A percentile compares a stretch with the other conserved stretches of the same genome.
Evolutionary conservation across 2,797 vertebrate species (phyloP).

Genomic region (Pantherophis alleghaniensis): DNA sequence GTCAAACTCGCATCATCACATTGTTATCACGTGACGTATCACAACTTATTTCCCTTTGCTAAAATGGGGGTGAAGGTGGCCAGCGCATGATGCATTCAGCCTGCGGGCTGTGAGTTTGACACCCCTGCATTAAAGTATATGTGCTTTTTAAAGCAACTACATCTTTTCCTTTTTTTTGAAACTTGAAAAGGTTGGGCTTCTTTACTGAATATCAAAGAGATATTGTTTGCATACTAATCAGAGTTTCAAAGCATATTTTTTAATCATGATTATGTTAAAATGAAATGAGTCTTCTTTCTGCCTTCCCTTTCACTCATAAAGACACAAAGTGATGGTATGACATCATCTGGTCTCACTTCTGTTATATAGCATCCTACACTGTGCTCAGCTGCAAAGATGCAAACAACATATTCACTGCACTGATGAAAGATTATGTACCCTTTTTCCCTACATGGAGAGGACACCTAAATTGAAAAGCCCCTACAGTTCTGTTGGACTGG

Average conservation of each 20-base stretch:
- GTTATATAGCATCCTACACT: not conserved
- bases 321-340: not conserved
- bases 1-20: too few relatives aligned
- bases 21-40: too few relatives aligned
- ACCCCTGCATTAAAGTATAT: not conserved
- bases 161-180: not conserved
- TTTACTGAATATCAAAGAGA: not conserved
- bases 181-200: not conserved
- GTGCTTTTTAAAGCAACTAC: not conserved
- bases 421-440: not conserved
- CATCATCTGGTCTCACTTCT: not conserved
- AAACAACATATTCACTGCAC: not conserved
- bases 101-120: too few relatives aligned
- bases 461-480: not conserved
- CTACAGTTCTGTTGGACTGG: not conserved
- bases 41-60: too few relatives aligned
- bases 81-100: too few relatives aligned
- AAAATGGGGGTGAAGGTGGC: too few relatives aligned
- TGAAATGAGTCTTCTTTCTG: not conserved
- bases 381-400: not conserved
- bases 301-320: not conserved
- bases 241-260: not conserved
- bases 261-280: not conserved
- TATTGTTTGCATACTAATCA: not conserved
- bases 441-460: not conserved